Evolutionary conservation across 2,888 invertebrate genomes (phyloP), one percentile per base, ranked within the genome.

Genomic region (Rotaria sp.): DNA sequence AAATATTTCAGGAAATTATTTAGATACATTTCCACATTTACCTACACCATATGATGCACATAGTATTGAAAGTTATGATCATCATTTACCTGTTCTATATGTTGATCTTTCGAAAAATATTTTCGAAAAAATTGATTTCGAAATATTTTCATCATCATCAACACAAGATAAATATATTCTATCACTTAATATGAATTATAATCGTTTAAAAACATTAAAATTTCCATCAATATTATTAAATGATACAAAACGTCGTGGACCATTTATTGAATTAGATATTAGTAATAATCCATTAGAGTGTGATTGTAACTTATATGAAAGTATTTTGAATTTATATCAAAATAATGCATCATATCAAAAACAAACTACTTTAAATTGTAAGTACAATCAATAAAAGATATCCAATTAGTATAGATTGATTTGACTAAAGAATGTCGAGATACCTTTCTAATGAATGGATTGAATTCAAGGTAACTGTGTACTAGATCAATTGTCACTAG

Each of bases 191-290:
- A 45, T 80, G 45, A 45, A 80, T 45, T 18, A 26, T n/a, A 80
- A 80, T 80, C 24, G 45, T n/a, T 26, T 80, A 80, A 80, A 41
- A 80, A 80, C 80, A 45, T 45, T 80, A 15, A 26, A n/a, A 45
- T 45, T 13, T 80, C 35, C 41, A 45, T 41, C 41, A n/a, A 21
- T 67, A 2, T 21, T 67, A 67, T 26, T 35, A 21, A 67, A 67
- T 67, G 67, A 67, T 67, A 35, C 67, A 7, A 80, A 45, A 80
- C 41, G 45, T 45, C 80, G 80, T n/a, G 80, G 80, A 13, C 80
- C 80, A 80, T 41, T 80, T n/a, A 80, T 80, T 45, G 80, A 80
- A 80, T 80, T 80, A 26, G 45, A 80, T 45, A 26, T 80, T 11
- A 45, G 11, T n/a, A 80, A 80, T 45, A 80, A 80, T 45, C 45